Conservation (phyloP, 2,888 invertebrate species). For the Osmoderma eremita region DNA sequence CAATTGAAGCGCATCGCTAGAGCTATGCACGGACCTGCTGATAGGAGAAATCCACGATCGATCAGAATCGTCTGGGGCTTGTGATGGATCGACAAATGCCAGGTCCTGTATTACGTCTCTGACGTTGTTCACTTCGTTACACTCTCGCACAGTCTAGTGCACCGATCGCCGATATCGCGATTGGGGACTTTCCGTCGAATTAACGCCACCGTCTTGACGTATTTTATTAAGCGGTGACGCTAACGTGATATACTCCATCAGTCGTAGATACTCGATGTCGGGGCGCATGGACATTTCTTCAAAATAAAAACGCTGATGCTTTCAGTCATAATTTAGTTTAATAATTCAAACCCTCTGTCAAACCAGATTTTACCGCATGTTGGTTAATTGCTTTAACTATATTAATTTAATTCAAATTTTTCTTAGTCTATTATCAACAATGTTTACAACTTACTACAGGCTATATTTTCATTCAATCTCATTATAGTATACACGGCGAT, state of each 20-base stretch:
- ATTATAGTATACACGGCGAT: no score
- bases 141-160: constrained; percentile 57
- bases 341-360: no score
- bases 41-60: background rate
- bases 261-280: background rate
- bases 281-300: background rate
- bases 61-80: constrained; percentile 9
- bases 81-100: background rate
- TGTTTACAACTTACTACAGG: no score
- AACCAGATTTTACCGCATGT: no score
- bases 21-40: background rate
- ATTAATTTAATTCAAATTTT: no score
- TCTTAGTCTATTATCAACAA: no score
- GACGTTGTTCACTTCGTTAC: constrained; percentile 59
- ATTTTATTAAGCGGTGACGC: constrained; percentile 10
- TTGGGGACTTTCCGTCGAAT: constrained; percentile 36
- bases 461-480: no score
- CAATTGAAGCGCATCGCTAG: background rate
- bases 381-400: no score
- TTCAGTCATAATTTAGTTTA: no score
- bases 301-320: background rate
- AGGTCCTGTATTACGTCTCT: constrained; percentile 13
- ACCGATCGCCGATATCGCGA: constrained; percentile 50
- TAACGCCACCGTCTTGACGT: constrained; percentile 37
- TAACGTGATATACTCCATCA: background rate